Evolutionary conservation across 2,113 vertebrate genomes (phyloP).

Genomic region (Anseranas semipalmata): DNA sequence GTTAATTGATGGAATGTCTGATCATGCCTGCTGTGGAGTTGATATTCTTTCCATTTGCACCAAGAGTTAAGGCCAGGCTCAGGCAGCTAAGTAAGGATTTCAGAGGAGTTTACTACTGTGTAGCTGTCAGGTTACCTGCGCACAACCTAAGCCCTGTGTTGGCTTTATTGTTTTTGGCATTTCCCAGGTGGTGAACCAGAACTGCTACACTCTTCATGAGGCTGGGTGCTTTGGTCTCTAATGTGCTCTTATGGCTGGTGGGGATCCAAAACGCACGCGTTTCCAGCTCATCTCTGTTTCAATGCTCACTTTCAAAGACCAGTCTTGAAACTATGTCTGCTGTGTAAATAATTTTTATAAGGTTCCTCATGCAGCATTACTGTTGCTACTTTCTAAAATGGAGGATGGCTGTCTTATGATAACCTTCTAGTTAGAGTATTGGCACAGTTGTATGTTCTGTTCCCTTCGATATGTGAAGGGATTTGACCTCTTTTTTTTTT

Average conservation of each 20-base stretch:
- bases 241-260: fast-evolving
- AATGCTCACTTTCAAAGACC: neutral
- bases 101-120: fast-evolving
- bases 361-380: neutral
- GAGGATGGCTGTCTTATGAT: fast-evolving
- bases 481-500: neutral
- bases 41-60: neutral
- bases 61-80: neutral
- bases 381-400: neutral
- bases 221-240: neutral
- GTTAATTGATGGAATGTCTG: neutral
- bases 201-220: neutral
- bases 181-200: neutral
- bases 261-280: too few species aligned
- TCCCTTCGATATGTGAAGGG: neutral
- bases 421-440: neutral
- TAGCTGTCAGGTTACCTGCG: neutral
- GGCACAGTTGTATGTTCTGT: fast-evolving
- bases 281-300: neutral
- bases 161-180: neutral
- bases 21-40: neutral
- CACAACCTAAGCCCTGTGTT: neutral
- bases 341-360: neutral
- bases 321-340: neutral
- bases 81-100: neutral